A percentile compares a stretch with the other conserved stretches of the same genome.
phyloP scores from a whole-genome alignment of 2,888 invertebrate species.

The Blera fallax region DNA sequence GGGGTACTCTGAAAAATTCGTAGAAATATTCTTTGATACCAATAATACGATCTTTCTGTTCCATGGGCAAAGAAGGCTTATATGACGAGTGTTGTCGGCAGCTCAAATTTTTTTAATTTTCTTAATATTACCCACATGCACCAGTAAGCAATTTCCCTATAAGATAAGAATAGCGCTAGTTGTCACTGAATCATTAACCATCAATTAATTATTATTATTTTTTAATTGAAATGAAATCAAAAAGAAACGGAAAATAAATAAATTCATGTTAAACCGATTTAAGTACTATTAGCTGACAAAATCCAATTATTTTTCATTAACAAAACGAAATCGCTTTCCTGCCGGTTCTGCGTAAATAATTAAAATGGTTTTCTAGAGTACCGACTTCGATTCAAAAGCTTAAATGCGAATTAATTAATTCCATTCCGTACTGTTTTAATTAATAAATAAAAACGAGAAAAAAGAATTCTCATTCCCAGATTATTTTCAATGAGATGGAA shows the following conservation, averaged over 20 bases:
- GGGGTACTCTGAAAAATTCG: too few species aligned
- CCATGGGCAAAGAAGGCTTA: too few species aligned
- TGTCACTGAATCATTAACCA: background rate
- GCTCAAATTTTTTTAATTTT: too few species aligned
- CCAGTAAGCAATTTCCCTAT: background rate
- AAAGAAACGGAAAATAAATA: background rate
- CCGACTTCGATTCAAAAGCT: background rate
- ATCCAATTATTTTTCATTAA: slow-evolving; percentile 30
- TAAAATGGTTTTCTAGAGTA: background rate
- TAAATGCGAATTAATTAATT: slow-evolving; percentile 8
- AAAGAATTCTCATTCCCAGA: background rate
- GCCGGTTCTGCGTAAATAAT: background rate
- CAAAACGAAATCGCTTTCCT: background rate
- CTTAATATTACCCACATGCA: too few species aligned
- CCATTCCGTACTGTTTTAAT: background rate
- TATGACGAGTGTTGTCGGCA: too few species aligned
- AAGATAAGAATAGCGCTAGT: background rate
- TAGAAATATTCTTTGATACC: too few species aligned
- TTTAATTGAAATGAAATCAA: background rate
- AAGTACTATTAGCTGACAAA: slow-evolving; percentile 20
- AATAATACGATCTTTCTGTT: too few species aligned
- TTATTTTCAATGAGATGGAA: background rate
- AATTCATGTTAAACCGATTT: slow-evolving; percentile 1
- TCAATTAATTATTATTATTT: background rate
- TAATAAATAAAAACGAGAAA: background rate